Evolutionary conservation across 2,888 invertebrate species (phyloP).

Genomic region (Pammene aurita): DNA sequence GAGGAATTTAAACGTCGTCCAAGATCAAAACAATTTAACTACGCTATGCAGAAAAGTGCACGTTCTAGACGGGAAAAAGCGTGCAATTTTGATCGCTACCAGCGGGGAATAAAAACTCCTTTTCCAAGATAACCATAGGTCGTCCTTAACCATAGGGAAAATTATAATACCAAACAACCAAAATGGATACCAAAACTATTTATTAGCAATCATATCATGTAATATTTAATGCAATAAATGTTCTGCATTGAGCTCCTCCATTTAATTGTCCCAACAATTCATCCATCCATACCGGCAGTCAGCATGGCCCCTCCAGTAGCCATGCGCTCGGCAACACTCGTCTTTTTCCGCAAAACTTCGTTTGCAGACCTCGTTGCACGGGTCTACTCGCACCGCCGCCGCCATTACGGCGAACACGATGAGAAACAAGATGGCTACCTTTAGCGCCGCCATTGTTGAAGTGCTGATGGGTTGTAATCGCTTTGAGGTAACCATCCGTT

Average conservation of each 20-base stretch:
- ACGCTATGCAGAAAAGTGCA: no score
- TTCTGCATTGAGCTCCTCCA: no score
- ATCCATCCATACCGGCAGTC: conserved; percentile 15
- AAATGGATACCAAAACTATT: no score
- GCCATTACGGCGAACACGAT: conserved; percentile 1
- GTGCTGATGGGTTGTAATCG: not conserved
- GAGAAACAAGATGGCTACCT: conserved; percentile 4
- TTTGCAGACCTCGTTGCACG: conserved; percentile 2
- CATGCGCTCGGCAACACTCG: conserved; percentile 21
- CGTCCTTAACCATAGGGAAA: no score
- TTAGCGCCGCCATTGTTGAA: conserved; percentile 4
- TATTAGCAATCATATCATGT: no score
- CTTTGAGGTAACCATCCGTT: not conserved
- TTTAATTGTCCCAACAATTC: conserved; percentile 11
- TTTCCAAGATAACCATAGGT: no score
- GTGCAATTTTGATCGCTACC: no score
- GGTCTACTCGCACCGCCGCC: not conserved
- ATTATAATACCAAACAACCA: not conserved
- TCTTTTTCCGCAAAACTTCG: not conserved
- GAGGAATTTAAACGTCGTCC: no score
- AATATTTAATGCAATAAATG: no score
- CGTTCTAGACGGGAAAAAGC: no score
- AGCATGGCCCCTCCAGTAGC: not conserved
- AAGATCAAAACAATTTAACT: no score
- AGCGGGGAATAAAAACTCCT: no score